phyloP scores from a whole-genome alignment of 2,797 vertebrate genomes.

The Vespertilio murinus region DNA sequence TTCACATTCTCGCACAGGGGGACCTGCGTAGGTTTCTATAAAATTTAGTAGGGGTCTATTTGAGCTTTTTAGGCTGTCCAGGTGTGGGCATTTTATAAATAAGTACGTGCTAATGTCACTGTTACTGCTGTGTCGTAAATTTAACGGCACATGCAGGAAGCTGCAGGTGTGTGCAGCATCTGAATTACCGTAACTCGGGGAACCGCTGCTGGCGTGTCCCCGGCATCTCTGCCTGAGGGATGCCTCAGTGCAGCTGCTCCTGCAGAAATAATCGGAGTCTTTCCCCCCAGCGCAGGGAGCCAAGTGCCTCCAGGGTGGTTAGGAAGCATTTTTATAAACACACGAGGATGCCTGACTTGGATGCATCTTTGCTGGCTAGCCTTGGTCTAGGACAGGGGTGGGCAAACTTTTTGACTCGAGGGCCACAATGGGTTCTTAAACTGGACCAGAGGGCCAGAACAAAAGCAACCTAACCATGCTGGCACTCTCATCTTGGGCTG shows the following conservation, averaged over 20 bases:
- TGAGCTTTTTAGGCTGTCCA: constrained; percentile 60
- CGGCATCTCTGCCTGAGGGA: neutral
- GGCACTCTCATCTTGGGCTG: too few species aligned
- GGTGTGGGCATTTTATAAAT: constrained; percentile 64
- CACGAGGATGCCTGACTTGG: neutral
- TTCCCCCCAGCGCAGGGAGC: neutral
- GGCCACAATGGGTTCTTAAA: too few species aligned
- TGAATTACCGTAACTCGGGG: constrained; percentile 69
- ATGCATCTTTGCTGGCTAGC: neutral
- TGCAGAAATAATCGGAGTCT: neutral
- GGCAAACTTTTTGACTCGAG: too few species aligned
- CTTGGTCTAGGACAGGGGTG: neutral
- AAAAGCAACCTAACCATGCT: too few species aligned
- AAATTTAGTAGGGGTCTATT: constrained; percentile 61
- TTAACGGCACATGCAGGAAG: constrained; percentile 26
- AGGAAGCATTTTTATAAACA: neutral
- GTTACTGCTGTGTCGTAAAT: constrained; percentile 57
- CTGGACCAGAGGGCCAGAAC: too few species aligned
- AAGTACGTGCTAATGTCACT: constrained; percentile 52
- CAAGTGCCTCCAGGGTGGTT: neutral
- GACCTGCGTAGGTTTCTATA: constrained; percentile 27
- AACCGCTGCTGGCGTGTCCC: neutral
- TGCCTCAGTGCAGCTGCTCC: neutral
- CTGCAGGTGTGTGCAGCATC: constrained; percentile 35
- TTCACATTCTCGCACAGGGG: neutral